A percentile compares a stretch with the other conserved stretches of the same genome.
Conservation (phyloP, 2,797 vertebrate species). For the Alcedo atthis region DNA sequence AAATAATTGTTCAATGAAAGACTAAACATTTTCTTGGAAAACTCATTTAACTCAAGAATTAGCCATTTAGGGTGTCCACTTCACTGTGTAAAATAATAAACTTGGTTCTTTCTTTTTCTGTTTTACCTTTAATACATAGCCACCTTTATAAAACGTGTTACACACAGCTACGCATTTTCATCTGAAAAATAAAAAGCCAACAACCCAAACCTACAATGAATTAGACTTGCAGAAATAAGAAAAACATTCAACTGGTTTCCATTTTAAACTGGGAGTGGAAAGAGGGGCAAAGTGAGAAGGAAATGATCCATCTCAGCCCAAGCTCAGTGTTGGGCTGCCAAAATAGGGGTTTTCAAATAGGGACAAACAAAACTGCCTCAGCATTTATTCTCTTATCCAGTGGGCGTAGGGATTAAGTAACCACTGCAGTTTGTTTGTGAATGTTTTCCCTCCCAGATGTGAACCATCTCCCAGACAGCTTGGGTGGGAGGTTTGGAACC, state of each 20-base stretch:
- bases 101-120: not conserved
- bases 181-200: not conserved
- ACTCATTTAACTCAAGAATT: slow-evolving; percentile 13
- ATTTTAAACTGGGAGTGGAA: not conserved
- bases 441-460: not conserved
- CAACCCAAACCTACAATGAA: not conserved
- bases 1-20: slow-evolving; percentile 58
- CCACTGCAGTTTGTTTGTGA: not conserved
- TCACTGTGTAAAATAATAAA: slow-evolving; percentile 11
- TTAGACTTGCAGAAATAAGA: not conserved
- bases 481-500: not conserved
- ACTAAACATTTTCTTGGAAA: slow-evolving; percentile 46
- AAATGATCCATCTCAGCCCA: not conserved
- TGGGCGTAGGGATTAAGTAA: not conserved
- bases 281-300: not conserved
- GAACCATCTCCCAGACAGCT: not conserved
- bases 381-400: not conserved
- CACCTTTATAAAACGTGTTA: slow-evolving; percentile 34
- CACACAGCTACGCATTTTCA: not conserved
- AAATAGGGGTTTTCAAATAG: not conserved
- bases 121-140: not conserved
- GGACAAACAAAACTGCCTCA: not conserved
- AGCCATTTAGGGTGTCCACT: not conserved
- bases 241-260: not conserved
- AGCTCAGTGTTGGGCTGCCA: not conserved